Evolutionary conservation across 2,113 vertebrate genomes (phyloP), one percentile per base, ranked within the genome.

Genomic region (Bombycilla garrulus): DNA sequence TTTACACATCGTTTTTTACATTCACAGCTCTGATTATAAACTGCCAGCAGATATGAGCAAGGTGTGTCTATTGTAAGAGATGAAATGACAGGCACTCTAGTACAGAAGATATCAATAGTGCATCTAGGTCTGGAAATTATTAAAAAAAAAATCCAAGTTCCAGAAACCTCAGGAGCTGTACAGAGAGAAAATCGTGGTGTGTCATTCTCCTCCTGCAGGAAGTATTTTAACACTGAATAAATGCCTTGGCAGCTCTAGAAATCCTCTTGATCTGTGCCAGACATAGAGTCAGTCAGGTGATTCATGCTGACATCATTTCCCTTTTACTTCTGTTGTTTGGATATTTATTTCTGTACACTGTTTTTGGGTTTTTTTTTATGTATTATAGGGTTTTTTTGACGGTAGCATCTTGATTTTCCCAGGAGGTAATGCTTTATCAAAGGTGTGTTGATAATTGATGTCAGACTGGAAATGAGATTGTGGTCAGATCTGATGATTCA

Each of bases 401-500:
- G 8, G 57, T 6, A 74, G 8, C 26, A 44, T 19, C 35, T 87
- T 84, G 70, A 54, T 89, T 94, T 91, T 92, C 4, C 25, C 6
- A 1, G n/a, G 18, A 76, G 54, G 36, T 22, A 65, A 29, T 50
- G 12, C 71, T 81, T 89, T 84, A 38, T 29, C 38, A 61, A 74
- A 66, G 29, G n/a, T 74, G 20, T 0, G 0, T 42, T 81, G 36
- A 44, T 70, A 66, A 67, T 45, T 74, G 38, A 50, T 91, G 53
- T 87, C 84, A 93, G 70, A 71, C 7, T 79, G 47, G 33, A 87
- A 79, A 84, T 71, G 51, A 91, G 61, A 54, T 78, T 86, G 36
- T 71, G 35, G 47, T 64, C 51, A 91, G 65, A 67, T 47, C 9
- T 51, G 73, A 28, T 74, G 78, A 85, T 48, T 87, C 61, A 60